Conservation (phyloP, 2,113 vertebrate species). For the Bucco capensis region DNA sequence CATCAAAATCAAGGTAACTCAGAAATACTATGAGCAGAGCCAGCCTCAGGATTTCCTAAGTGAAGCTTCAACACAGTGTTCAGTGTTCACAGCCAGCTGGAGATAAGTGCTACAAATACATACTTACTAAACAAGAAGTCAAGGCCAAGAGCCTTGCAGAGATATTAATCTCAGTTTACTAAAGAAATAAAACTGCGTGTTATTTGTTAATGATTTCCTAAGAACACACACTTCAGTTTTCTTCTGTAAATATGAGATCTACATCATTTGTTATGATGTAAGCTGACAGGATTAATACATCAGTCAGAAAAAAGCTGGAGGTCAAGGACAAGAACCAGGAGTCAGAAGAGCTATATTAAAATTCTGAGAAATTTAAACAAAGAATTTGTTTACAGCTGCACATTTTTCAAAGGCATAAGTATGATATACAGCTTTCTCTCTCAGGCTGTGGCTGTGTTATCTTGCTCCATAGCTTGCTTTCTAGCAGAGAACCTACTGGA, state of each 20-base stretch:
- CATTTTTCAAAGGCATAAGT: not conserved
- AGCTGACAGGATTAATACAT: not conserved
- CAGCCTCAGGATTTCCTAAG: not conserved
- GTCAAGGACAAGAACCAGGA: not conserved
- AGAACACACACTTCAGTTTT: not conserved
- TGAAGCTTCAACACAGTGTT: not conserved
- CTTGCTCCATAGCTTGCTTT: not conserved
- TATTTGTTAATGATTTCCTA: not conserved
- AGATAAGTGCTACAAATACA: not conserved
- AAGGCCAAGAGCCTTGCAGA: not conserved
- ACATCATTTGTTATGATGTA: not conserved
- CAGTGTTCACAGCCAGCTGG: not conserved
- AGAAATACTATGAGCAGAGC: not conserved
- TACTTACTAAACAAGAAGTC: not conserved
- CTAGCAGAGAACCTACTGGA: not conserved
- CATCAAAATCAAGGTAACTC: not conserved
- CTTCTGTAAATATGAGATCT: not conserved
- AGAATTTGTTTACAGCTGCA: not conserved
- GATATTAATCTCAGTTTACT: not conserved
- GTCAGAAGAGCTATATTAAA: not conserved
- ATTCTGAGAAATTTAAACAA: not conserved
- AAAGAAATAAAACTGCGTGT: not conserved
- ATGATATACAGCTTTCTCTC: not conserved
- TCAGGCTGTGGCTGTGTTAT: not conserved
- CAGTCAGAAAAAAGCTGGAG: not conserved